Base-by-base conservation (phyloP, 2,797 vertebrate species). In the Bovichtus diacanthus region DNA sequence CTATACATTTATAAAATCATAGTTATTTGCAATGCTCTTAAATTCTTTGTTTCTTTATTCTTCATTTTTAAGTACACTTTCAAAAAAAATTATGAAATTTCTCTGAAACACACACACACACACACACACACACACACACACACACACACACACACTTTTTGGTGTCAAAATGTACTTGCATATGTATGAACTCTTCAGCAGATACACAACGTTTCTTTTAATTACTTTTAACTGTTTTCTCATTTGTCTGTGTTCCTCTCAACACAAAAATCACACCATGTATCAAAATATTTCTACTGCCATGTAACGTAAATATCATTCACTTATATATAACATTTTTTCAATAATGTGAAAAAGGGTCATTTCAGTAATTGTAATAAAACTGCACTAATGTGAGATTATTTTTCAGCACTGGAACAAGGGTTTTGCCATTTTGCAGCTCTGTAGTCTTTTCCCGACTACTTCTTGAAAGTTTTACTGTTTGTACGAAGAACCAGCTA, bases 31-130 rank as follows among this genome's bases (percentile, higher is more conserved):
- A 85, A 84, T 74, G 60, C 43, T 81, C 84, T 89, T 91, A 80
- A 82, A 82, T 66, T 90, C 82, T 88, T 90, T 80, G 74, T 74
- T 85, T 89, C 84, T 92, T 93, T 91, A 91, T 90, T 93, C 90
- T 93, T 93, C 74, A 92, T 90, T 92, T 88, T 93, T 94, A 94
- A 94, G 93, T 94, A 94, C 93, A 93, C 93, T 94, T 94, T 92
- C 87, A 93, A 90, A 92, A 84, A 88, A 83, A 89, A 87, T 87
- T 83, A 85, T 83, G 74, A 87, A 88, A 87, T 73, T 62, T n/a
- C n/a, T n/a, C n/a, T n/a, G n/a, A n/a, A n/a, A n/a, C n/a, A n/a
- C 83, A 18, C 74, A 29, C 81, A 5, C 78, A 54, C 76, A 53
- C 50, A 39, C 70, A 19, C 47, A 15, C 18, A 23, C 58, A 19